Evolutionary conservation across 2,888 invertebrate genomes (phyloP), one percentile per base, ranked within the genome.

Genomic region (Andricus quercusramuli): DNA sequence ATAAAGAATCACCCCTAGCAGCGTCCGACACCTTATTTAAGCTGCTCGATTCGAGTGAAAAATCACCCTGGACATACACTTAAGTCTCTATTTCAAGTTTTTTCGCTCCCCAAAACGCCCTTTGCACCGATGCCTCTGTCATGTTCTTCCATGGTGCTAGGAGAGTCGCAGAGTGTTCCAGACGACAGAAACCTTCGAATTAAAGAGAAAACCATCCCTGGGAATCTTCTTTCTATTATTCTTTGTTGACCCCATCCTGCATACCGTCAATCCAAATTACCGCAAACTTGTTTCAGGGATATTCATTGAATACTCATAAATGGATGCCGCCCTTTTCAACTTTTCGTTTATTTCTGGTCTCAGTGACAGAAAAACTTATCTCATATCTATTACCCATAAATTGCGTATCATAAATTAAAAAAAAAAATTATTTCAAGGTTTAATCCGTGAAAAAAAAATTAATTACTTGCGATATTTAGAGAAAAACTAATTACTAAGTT

Each of bases 251-350:
- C 51, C 51, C 20, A 51, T 20, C 51, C 20, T 51, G 20, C 51
- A 51, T 20, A 68, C 22, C 47, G 44, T 29, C 47, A 17, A 17
- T 68, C 25, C 68, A 68, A 47, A 68, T 68, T 47, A 47, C 47
- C 47, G 15, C 47, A 25, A 68, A 68, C 47, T 68, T 68, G 47
- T 68, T 47, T 25, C 9, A 47, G 68, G 47, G 17, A 25, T 68
- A 68, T 68, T 47, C 47, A 68, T 70, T 70, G 51, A 70, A 70
- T 70, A 47, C 70, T 32, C 51, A 51, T 70, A 51, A 70, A 70
- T 29, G 20, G 51, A 25, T 51, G 51, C 29, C 20, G 25, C 51
- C 8, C n/a, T 66, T 66, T 32, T 66, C 44, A 44, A 3, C 29
- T 32, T 47, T 47, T 47, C 25, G 8, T 41, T 22, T 68, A 20